Conservation (phyloP, 2,888 invertebrate genomes). For the Rhorus exstirpatorius region DNA sequence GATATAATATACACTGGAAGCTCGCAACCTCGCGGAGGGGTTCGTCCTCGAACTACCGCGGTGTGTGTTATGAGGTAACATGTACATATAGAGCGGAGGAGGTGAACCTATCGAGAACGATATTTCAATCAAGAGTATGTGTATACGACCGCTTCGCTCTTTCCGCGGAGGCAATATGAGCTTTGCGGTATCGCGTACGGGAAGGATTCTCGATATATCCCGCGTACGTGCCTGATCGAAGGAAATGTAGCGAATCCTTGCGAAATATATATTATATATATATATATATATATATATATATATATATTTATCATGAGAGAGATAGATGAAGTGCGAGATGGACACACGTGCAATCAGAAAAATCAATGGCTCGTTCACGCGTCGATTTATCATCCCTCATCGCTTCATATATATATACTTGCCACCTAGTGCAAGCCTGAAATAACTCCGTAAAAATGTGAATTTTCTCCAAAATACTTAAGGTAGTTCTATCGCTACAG, state of each 20-base stretch:
- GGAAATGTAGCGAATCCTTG: constrained; percentile 76
- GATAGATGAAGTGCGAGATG: constrained; percentile 31
- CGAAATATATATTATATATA: constrained; percentile 70
- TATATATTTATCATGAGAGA: too few relatives aligned
- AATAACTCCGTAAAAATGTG: too few relatives aligned
- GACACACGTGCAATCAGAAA: constrained; percentile 34
- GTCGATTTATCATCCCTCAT: constrained; percentile 50
- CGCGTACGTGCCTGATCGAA: constrained; percentile 70
- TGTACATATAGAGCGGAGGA: not conserved
- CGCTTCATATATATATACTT: constrained; percentile 1
- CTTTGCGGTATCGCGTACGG: constrained; percentile 46
- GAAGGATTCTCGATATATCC: constrained; percentile 51
- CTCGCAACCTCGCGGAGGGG: not conserved
- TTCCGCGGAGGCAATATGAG: constrained; percentile 25
- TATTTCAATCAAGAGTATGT: constrained; percentile 60
- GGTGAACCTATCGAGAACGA: constrained; percentile 55
- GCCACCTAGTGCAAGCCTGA: too few relatives aligned
- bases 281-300: too few relatives aligned
- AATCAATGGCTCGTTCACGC: constrained; percentile 68
- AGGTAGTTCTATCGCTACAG: too few relatives aligned
- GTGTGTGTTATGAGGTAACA: constrained; percentile 9
- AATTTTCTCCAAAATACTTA: too few relatives aligned
- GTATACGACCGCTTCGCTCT: constrained; percentile 11
- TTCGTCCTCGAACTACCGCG: constrained; percentile 39
- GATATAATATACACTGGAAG: not conserved